Evolutionary conservation across 2,113 vertebrate species (phyloP).

Genomic region (Brachyhypopomus gauderio): DNA sequence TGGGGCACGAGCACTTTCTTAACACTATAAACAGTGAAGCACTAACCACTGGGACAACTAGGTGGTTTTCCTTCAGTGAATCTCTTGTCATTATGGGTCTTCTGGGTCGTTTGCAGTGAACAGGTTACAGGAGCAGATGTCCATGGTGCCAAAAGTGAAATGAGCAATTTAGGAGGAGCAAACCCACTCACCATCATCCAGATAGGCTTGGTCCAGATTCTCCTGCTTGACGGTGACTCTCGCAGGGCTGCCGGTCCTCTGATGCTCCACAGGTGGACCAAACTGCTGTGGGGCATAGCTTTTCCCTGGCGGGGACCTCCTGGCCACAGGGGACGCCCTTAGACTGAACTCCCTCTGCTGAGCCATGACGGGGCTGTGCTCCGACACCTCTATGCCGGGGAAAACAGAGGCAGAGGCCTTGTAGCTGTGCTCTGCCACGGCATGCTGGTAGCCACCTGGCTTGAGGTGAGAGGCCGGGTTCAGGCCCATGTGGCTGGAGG

Average conservation of each 20-base stretch:
- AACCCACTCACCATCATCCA: constrained; percentile 87
- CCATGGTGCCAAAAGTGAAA: no score
- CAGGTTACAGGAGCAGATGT: no score
- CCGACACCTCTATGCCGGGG: constrained; percentile 66
- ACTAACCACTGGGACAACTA: not conserved
- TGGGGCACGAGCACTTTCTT: not conserved
- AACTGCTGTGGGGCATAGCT: constrained; percentile 60
- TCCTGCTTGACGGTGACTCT: constrained; percentile 90
- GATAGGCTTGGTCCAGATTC: constrained; percentile 86
- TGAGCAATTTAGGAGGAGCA: not conserved
- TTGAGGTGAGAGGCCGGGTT: constrained; percentile 65
- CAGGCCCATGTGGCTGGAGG: constrained; percentile 55
- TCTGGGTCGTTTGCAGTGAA: not conserved
- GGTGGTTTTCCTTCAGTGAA: not conserved
- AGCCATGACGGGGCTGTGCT: constrained; percentile 77
- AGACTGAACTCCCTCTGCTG: constrained; percentile 76
- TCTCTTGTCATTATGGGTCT: not conserved
- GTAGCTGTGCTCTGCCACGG: constrained; percentile 81
- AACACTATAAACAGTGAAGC: not conserved
- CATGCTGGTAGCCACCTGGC: constrained; percentile 76
- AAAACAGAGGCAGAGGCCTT: constrained; percentile 57
- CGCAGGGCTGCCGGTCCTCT: constrained; percentile 72
- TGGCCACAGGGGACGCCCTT: constrained; percentile 14
- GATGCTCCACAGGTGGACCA: constrained; percentile 67
- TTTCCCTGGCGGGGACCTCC: constrained; percentile 54